A percentile compares a stretch with the other conserved stretches of the same genome.
Evolutionary conservation across 2,888 invertebrate species (phyloP).

Genomic region (Hydrotaea diabolus): DNA sequence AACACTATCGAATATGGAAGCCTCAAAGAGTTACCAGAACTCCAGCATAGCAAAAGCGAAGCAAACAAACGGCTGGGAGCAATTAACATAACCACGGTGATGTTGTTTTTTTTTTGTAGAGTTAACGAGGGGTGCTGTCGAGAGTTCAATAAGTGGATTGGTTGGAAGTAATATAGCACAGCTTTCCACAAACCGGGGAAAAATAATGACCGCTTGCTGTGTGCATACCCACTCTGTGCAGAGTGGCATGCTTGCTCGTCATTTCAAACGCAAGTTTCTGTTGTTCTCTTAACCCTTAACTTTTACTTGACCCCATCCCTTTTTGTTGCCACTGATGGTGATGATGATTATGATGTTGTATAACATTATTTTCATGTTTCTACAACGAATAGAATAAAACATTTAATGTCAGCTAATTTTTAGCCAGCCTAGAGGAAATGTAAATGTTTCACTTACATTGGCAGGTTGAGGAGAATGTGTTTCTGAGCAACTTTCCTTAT

Average conservation of each 20-base stretch:
- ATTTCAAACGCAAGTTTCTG: too few species aligned
- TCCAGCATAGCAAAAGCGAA: background rate
- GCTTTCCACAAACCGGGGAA: background rate
- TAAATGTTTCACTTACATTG: slow-evolving; percentile 50
- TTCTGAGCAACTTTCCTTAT: background rate
- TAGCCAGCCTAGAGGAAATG: slow-evolving; percentile 63
- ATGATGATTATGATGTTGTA: background rate
- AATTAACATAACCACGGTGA: slow-evolving; percentile 4
- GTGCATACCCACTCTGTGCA: too few species aligned
- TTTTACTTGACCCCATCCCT: background rate
- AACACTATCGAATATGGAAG: slow-evolving; percentile 54
- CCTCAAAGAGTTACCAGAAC: background rate
- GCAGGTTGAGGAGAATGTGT: background rate
- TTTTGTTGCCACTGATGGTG: background rate
- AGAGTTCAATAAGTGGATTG: background rate
- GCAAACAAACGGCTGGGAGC: background rate
- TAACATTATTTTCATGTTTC: background rate
- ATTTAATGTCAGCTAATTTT: slow-evolving; percentile 64
- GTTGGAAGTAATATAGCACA: background rate
- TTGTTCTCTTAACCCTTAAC: background rate
- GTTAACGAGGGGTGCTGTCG: background rate
- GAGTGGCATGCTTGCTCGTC: too few species aligned
- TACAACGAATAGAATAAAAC: slow-evolving; percentile 20
- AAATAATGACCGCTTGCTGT: background rate
- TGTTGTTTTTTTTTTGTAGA: too few species aligned